These are phyloP conservation scores for Mycogona germanica DNA, from an alignment of 2,888 invertebrate genomes.

Conservation along the genomic window DNA sequence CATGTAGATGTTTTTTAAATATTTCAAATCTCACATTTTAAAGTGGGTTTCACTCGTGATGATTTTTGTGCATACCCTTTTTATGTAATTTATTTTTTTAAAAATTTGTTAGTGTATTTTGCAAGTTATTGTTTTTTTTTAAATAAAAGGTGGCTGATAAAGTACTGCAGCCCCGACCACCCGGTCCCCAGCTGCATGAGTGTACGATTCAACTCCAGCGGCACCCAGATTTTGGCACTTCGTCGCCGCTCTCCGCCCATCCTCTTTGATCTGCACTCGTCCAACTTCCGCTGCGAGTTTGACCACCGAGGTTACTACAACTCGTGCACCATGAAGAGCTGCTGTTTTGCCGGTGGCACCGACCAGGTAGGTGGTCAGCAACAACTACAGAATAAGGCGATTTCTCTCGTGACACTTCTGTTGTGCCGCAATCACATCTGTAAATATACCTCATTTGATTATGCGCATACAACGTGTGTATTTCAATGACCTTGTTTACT, in stretches of 20 bases:
- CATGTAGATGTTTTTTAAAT: neutral
- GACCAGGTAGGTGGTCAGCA: slow-evolving; percentile 48
- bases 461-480: neutral
- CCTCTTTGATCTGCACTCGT: slow-evolving; percentile 52
- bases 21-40: too few relatives aligned
- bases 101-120: too few relatives aligned
- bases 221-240: slow-evolving; percentile 64
- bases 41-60: too few relatives aligned
- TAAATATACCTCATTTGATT: neutral
- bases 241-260: slow-evolving; percentile 78
- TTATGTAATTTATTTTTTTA: too few relatives aligned
- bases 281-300: slow-evolving; percentile 67
- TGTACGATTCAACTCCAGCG: slow-evolving; percentile 71
- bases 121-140: too few relatives aligned
- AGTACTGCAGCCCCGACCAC: slow-evolving; percentile 45
- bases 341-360: slow-evolving; percentile 78
- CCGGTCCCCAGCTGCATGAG: slow-evolving; percentile 48
- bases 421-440: slow-evolving; percentile 6
- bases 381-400: neutral
- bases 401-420: neutral
- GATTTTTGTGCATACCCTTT: too few relatives aligned
- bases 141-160: slow-evolving; percentile 50
- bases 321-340: slow-evolving; percentile 95
- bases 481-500: neutral
- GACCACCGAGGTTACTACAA: slow-evolving; percentile 87